Conservation (phyloP, 2,113 vertebrate species). For the Callipepla californica region DNA sequence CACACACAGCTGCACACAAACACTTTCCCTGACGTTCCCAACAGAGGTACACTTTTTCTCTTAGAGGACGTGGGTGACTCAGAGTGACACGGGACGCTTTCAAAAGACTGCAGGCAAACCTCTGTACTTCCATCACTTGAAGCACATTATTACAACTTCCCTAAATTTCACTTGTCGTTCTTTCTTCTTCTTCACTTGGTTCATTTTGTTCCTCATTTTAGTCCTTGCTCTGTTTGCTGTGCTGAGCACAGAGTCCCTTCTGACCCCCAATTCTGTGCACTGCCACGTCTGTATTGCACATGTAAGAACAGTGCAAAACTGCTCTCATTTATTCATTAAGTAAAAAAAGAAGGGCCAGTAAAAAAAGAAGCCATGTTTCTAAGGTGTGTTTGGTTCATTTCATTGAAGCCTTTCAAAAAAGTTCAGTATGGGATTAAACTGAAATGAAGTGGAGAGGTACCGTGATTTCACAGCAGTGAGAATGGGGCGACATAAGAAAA, state of each 20-base stretch:
- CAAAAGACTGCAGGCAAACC: not conserved
- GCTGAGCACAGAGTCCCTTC: not conserved
- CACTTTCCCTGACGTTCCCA: not conserved
- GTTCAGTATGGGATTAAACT: not conserved
- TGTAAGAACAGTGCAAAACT: not conserved
- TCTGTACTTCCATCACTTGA: rapidly evolving
- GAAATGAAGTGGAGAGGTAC: not conserved
- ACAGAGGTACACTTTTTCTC: not conserved
- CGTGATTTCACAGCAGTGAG: not conserved
- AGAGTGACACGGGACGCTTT: not conserved
- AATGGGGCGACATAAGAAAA: not conserved
- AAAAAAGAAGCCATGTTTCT: not conserved
- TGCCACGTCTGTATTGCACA: not conserved
- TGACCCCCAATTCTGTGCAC: not conserved
- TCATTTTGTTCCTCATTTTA: not conserved
- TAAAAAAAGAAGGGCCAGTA: not conserved
- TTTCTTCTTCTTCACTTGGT: not conserved
- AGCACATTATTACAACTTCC: not conserved
- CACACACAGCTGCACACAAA: not conserved
- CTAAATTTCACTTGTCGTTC: not conserved
- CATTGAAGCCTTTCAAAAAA: not conserved
- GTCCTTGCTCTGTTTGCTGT: not conserved
- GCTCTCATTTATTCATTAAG: not conserved
- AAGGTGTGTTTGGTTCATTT: not conserved
- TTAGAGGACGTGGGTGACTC: not conserved